Evolutionary conservation across 2,113 vertebrate species (phyloP).

Genomic region (Xiphophorus couchianus): DNA sequence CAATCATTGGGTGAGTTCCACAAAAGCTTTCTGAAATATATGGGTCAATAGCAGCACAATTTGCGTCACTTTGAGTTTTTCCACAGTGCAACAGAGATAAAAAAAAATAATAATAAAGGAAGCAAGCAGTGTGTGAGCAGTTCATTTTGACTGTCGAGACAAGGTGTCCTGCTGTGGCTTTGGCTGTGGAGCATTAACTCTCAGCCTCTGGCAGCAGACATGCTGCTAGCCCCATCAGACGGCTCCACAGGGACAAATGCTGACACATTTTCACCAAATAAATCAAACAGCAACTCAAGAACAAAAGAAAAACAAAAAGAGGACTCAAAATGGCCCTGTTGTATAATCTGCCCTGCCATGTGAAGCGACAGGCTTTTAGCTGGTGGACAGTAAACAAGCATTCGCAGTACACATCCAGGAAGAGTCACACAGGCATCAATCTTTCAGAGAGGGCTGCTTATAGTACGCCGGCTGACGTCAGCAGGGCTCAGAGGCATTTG

Average conservation of each 20-base stretch:
- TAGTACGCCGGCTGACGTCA: slow-evolving; percentile 33
- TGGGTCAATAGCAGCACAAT: background rate
- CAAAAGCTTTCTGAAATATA: background rate
- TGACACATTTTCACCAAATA: slow-evolving; percentile 27
- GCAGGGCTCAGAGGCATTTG: slow-evolving; percentile 2
- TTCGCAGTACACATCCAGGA: slow-evolving; percentile 12
- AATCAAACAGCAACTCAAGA: slow-evolving; percentile 27
- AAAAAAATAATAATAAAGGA: background rate
- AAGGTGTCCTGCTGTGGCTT: slow-evolving; percentile 37
- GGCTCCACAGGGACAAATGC: slow-evolving; percentile 25
- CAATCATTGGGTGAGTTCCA: slow-evolving; percentile 15
- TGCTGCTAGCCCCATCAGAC: slow-evolving; percentile 33
- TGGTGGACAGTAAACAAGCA: slow-evolving; percentile 5
- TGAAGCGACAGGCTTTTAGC: background rate
- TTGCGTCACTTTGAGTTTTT: background rate
- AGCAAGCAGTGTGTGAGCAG: background rate
- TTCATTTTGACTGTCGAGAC: slow-evolving; percentile 10
- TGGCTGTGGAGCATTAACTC: slow-evolving; percentile 30
- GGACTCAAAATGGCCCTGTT: background rate
- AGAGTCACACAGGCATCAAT: slow-evolving; percentile 11
- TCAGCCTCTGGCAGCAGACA: slow-evolving; percentile 30
- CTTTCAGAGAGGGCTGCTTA: slow-evolving; percentile 1
- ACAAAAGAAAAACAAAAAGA: slow-evolving; percentile 1
- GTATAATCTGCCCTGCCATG: background rate
- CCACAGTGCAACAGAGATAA: background rate